These are phyloP conservation scores for Kuschelorhynchus macadamiae DNA, from an alignment of 2,888 invertebrate species.

Conservation along the genomic window DNA sequence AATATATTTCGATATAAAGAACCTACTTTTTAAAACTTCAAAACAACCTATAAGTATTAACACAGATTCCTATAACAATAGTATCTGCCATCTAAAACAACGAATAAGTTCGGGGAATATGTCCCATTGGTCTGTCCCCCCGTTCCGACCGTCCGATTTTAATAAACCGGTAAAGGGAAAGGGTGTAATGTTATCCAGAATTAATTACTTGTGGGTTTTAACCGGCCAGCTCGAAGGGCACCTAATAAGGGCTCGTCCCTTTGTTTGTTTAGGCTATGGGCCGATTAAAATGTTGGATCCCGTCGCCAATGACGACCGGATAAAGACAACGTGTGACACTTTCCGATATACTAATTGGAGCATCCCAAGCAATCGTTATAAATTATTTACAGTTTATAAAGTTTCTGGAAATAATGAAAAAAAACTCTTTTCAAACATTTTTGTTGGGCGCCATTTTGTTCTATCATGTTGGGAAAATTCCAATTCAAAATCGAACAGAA, in stretches of 20 bases:
- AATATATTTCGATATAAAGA: too few relatives aligned
- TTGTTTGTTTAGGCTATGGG: slow-evolving; percentile 36
- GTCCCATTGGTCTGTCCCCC: background rate
- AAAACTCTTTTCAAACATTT: too few relatives aligned
- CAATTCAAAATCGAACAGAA: too few relatives aligned
- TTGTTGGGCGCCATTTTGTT: too few relatives aligned
- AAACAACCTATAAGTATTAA: too few relatives aligned
- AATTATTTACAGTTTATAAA: too few relatives aligned
- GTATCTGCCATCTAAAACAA: too few relatives aligned
- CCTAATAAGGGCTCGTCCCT: slow-evolving; percentile 31
- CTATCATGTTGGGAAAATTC: too few relatives aligned
- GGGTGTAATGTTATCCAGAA: slow-evolving; percentile 45
- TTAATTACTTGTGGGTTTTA: slow-evolving; percentile 46
- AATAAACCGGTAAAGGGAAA: slow-evolving; percentile 43
- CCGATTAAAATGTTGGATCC: slow-evolving; percentile 40
- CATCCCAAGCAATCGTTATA: too few relatives aligned
- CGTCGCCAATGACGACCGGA: slow-evolving; percentile 33
- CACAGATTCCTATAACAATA: too few relatives aligned
- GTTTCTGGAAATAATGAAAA: too few relatives aligned
- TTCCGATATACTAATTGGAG: slow-evolving; percentile 8
- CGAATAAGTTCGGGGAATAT: background rate
- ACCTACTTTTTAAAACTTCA: too few relatives aligned
- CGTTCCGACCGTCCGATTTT: slow-evolving; percentile 25
- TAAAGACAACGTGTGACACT: slow-evolving; percentile 25
- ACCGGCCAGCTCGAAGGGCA: slow-evolving; percentile 29